Base-by-base conservation (phyloP, 2,797 vertebrate genomes). In the Danionella dracula region DNA sequence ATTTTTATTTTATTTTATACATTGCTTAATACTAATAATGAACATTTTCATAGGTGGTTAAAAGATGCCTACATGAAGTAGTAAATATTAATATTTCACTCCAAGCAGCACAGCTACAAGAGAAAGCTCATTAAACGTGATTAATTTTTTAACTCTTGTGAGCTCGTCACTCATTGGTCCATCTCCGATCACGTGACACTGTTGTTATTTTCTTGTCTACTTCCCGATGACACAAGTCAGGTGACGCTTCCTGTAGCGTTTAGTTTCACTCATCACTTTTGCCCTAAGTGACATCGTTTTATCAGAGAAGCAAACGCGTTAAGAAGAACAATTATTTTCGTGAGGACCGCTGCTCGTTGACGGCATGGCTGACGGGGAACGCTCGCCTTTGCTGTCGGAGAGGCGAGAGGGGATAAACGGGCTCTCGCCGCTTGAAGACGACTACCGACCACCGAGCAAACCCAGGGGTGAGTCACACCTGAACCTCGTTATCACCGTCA, bases 321-420 rank as follows among this genome's bases (percentile, higher is more conserved):
- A n/a, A 8, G 11, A n/a, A n/a, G n/a, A n/a, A n/a, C n/a, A n/a
- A 59, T 15, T 17, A 11, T 21, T 13, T 12, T 8, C 5, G 1
- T 27, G 6, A 1, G 31, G 1, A 41, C 41, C 7, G n/a, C 13
- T 17, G 15, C 34, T 32, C 49, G 27, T 59, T 72, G 38, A 21
- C 7, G 75, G 55, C 34, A 92, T 93, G 88, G 88, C 90, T 73
- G 92, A 94, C 80, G 91, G 87, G 70, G 93, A 95, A 79, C 88
- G 91, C 65, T 93, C 92, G 13, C 92, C 92, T 72, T 82, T 95
- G 42, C 85, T 95, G 66, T 84, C 88, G 19, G 92, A 93, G 64
- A 80, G 83, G 27, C 81, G 85, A 38, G 89, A 92, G 62, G 86
- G 85, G 29, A 75, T 83, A 11, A 83, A 80, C 65, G 87, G 88